These are phyloP conservation scores for Tethya wilhelma DNA, from an alignment of 37 sponge, comb jelly and placozoan species.

Conservation along the genomic window DNA sequence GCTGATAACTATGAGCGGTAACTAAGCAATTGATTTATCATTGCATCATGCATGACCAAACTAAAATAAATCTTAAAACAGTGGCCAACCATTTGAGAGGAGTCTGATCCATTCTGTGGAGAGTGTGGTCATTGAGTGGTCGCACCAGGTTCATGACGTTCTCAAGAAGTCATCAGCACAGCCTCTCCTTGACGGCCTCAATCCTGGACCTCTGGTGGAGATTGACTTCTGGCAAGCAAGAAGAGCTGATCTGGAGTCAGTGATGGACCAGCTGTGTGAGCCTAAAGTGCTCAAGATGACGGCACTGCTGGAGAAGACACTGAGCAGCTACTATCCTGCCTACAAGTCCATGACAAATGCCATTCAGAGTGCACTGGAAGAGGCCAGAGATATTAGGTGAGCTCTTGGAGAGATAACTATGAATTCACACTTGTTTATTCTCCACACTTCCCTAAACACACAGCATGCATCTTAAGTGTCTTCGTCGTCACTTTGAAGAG, in stretches of 20 bases:
- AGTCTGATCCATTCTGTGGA: constrained; percentile 89
- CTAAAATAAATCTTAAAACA: constrained; percentile 4
- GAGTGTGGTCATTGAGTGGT: constrained; percentile 96
- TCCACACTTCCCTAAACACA: background rate
- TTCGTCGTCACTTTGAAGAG: constrained; percentile 77
- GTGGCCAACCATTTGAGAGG: constrained; percentile 81
- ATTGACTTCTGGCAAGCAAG: constrained; percentile 96
- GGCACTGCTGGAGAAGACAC: constrained; percentile 83
- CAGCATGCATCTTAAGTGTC: constrained; percentile 84
- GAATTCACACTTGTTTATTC: background rate
- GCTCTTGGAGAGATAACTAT: background rate
- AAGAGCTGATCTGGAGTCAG: constrained; percentile 86
- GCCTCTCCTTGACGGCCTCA: constrained; percentile 90
- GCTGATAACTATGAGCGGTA: constrained; percentile 42
- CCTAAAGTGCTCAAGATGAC: constrained; percentile 91
- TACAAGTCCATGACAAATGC: constrained; percentile 77
- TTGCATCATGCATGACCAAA: too few relatives aligned
- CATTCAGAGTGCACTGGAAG: constrained; percentile 82
- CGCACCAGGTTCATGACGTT: constrained; percentile 91
- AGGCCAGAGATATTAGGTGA: constrained; percentile 85
- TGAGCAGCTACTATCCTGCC: constrained; percentile 94
- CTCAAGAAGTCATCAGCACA: constrained; percentile 92
- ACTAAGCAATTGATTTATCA: too few relatives aligned
- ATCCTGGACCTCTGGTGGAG: constrained; percentile 92
- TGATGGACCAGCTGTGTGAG: constrained; percentile 86